These are phyloP conservation scores for Drosophila multiciliata DNA, from an alignment of 2,888 invertebrate species.

Conservation along the genomic window DNA sequence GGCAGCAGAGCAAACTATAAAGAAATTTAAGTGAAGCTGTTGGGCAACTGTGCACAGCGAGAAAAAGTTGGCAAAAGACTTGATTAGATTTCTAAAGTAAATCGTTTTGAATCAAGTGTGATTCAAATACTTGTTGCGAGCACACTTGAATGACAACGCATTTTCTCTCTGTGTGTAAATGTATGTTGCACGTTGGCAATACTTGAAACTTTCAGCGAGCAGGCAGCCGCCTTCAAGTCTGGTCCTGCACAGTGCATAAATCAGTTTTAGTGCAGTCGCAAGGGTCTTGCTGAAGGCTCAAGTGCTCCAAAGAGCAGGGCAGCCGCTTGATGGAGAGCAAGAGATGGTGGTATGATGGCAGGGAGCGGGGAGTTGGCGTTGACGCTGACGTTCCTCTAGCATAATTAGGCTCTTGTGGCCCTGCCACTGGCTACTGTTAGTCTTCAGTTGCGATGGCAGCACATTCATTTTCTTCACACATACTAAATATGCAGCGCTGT, in stretches of 20 bases:
- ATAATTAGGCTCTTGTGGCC: conserved; percentile 60
- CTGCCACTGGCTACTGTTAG: conserved; percentile 65
- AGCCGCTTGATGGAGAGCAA: background rate
- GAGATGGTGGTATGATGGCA: background rate
- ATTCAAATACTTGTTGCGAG: background rate
- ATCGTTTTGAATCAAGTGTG: background rate
- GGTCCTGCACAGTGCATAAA: conserved; percentile 64
- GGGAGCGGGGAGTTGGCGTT: background rate
- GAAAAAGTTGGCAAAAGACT: background rate
- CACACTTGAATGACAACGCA: background rate
- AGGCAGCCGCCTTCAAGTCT: conserved; percentile 69
- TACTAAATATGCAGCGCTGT: conserved; percentile 78
- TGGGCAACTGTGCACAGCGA: background rate
- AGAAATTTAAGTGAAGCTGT: conserved; percentile 30
- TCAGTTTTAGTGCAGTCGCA: conserved; percentile 68
- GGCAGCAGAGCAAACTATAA: conserved; percentile 7
- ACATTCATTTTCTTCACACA: conserved; percentile 78
- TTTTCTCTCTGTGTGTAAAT: conserved; percentile 4
- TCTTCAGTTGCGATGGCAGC: conserved; percentile 43
- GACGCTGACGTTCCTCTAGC: conserved; percentile 28
- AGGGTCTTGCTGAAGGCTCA: conserved; percentile 70
- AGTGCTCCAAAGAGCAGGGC: conserved; percentile 34
- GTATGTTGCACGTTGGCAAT: conserved; percentile 19
- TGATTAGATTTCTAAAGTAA: background rate
- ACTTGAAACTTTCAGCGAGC: conserved; percentile 76